Evolutionary conservation across 2,113 vertebrate genomes (phyloP), one percentile per base, ranked within the genome.

Genomic region (Pseudois nayaur): DNA sequence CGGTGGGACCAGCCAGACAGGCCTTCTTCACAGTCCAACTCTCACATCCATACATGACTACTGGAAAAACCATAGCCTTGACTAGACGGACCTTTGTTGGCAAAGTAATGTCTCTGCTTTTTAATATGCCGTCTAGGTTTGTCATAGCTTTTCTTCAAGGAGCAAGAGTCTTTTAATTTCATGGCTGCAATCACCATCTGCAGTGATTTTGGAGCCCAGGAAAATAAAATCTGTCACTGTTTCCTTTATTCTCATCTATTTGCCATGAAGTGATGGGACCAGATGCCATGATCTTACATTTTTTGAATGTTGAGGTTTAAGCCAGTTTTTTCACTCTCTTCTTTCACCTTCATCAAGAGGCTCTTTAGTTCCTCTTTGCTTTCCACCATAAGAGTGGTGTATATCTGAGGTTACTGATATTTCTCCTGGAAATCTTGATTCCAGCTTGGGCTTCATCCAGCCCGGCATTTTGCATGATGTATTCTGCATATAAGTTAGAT

Each of bases 341-440:
- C 67, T 36, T 71, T 40, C 10, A 71, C 10, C 6, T 71, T 71
- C 67, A 40, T 71, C 67, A 40, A 40, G 19, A 71, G 67, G 4
- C 67, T 71, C 67, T 71, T 71, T 23, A 36, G n/a, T 71, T 40
- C 67, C n/a, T 71, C 67, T 71, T 71, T 23, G 19, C 19, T 71
- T 40, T 71, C 67, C 0, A 0, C 67, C n/a, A 12, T 71, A 40
- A 71, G n/a, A 71, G 19, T 71, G n/a, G 67, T 71, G 2, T 71
- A 40, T 71, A 71, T 40, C n/a, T 71, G n/a, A 71, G 19, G n/a
- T 71, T 23, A 71, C 3, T 71, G n/a, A 6, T 71, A 71, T 40
- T 40, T 71, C n/a, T 40, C 67, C 19, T 0, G 0, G 10, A 12
- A 40, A 40, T 71, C n/a, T 71, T 71, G n/a, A 40, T 71, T 71